Percentiles rank a stretch among this genome's conserved stretches.
Evolutionary conservation across 2,797 vertebrate species (phyloP).

Genomic region (Otolemur crassicaudatus): DNA sequence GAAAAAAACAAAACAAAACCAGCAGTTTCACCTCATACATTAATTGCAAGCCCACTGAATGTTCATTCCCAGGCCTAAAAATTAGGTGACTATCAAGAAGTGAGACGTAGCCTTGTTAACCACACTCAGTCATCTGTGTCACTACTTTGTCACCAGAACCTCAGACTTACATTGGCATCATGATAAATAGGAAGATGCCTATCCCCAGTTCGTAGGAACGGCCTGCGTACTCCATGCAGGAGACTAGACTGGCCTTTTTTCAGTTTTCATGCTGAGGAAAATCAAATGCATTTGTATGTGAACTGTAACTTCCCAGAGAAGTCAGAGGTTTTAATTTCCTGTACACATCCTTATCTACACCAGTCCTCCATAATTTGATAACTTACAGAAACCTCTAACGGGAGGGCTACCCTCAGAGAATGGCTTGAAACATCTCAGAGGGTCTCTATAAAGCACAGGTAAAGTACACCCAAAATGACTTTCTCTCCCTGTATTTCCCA

Average conservation of each 20-base stretch:
- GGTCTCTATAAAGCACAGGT: constrained; percentile 54
- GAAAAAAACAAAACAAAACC: not conserved
- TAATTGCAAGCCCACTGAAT: not conserved
- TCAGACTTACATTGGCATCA: not conserved
- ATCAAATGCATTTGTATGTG: constrained; percentile 54
- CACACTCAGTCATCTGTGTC: not conserved
- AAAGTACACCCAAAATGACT: not conserved
- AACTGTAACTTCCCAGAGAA: constrained; percentile 65
- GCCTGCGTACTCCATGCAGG: not conserved
- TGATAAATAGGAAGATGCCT: not conserved
- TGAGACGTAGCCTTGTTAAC: not conserved
- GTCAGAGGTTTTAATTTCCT: constrained; percentile 82
- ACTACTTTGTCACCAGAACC: not conserved
- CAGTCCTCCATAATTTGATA: constrained; percentile 64
- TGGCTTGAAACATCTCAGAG: constrained; percentile 36
- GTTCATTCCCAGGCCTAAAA: not conserved
- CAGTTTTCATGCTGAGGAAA: constrained; percentile 76
- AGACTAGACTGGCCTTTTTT: not conserved
- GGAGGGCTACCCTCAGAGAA: constrained; percentile 46
- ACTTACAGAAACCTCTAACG: constrained; percentile 61
- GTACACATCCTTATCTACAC: constrained; percentile 66
- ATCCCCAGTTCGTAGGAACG: not conserved
- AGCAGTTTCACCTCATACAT: not conserved
- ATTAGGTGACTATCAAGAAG: not conserved
- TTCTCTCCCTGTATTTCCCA: not conserved